These are phyloP conservation scores for Sebastes miniatus DNA, from an alignment of 2,797 vertebrate genomes.

Conservation along the genomic window DNA sequence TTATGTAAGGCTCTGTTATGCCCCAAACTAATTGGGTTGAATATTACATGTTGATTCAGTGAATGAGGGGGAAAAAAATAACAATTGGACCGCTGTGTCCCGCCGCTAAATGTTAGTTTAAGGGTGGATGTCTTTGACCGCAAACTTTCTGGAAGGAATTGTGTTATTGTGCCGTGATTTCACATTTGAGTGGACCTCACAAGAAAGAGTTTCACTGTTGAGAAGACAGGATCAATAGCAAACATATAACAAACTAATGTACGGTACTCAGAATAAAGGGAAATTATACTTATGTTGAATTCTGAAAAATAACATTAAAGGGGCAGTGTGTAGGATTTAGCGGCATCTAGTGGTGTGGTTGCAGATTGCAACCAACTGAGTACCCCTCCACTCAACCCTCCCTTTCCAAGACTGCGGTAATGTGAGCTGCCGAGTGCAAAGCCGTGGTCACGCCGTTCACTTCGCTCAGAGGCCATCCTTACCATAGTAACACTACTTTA, in stretches of 20 bases:
- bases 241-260: neutral
- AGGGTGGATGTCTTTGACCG: conserved; percentile 25
- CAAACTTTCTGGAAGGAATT: conserved; percentile 29
- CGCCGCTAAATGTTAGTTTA: conserved; percentile 44
- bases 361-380: no score
- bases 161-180: conserved; percentile 22
- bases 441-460: no score
- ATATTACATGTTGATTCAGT: conserved; percentile 44
- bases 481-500: no score
- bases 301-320: neutral
- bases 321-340: no score
- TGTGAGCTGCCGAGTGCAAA: no score
- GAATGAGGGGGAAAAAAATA: neutral
- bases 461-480: no score
- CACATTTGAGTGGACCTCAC: conserved; percentile 14
- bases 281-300: neutral
- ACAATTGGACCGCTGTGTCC: conserved; percentile 16
- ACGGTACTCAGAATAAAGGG: neutral
- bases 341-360: no score
- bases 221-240: neutral
- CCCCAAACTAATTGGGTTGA: conserved; percentile 56
- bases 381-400: no score
- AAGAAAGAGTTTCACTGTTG: neutral
- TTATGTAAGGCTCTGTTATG: conserved; percentile 43
- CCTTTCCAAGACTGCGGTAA: no score